A percentile compares a stretch with the other conserved stretches of the same genome.
These are phyloP conservation scores for Gymnobelideus leadbeateri DNA, from an alignment of 2,113 vertebrate genomes.

Conservation along the genomic window DNA sequence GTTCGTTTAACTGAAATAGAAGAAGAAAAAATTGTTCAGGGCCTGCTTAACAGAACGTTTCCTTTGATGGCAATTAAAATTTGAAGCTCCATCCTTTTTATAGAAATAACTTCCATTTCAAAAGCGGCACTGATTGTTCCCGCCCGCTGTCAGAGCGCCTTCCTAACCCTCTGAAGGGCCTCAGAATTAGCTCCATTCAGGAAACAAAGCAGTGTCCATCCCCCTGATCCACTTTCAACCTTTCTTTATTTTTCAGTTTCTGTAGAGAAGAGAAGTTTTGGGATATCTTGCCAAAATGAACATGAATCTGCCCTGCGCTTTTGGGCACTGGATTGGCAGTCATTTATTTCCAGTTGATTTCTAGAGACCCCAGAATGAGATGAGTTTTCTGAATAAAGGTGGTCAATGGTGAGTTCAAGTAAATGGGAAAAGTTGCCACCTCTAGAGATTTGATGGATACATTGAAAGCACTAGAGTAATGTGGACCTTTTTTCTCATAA, in stretches of 20 bases:
- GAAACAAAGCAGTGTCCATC: constrained; percentile 70
- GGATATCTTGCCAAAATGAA: constrained; percentile 64
- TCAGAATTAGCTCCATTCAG: constrained; percentile 76
- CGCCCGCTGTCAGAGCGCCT: constrained; percentile 23
- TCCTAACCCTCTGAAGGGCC: constrained; percentile 13
- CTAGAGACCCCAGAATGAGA: constrained; percentile 43
- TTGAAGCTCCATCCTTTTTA: constrained; percentile 65
- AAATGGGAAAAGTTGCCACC: constrained; percentile 29
- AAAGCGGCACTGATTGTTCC: constrained; percentile 71
- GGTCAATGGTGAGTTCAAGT: constrained; percentile 55
- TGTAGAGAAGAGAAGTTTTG: constrained; percentile 64
- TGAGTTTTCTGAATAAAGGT: constrained; percentile 49
- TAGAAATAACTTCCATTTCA: constrained; percentile 59
- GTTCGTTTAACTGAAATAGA: constrained; percentile 63
- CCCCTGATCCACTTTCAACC: constrained; percentile 72
- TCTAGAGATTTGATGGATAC: constrained; percentile 21
- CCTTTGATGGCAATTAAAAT: constrained; percentile 72
- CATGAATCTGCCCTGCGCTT: constrained; percentile 64
- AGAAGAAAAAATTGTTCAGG: constrained; percentile 35
- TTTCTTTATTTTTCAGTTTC: constrained; percentile 61
- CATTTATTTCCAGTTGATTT: constrained; percentile 67
- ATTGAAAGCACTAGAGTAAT: constrained; percentile 1
- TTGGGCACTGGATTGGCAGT: constrained; percentile 63
- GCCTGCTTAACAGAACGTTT: constrained; percentile 72
- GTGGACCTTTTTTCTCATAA: constrained; percentile 34